A percentile compares a stretch with the other conserved stretches of the same genome.
Conservation (phyloP, 2,113 vertebrate species). For the Tylochromis polylepis region DNA sequence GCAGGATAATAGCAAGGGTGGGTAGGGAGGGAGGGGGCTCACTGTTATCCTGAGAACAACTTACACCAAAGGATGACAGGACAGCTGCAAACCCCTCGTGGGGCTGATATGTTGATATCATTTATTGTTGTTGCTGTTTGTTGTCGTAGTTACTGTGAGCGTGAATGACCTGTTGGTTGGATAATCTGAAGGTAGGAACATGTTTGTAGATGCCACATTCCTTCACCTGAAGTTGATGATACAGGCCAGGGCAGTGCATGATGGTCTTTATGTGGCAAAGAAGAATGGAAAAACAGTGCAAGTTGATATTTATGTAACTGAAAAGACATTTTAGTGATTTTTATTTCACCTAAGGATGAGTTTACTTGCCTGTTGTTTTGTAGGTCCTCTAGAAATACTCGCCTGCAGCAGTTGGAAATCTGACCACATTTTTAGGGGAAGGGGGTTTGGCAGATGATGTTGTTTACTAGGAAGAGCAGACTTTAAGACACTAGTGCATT, state of each 20-base stretch:
- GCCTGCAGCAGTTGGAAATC: background rate
- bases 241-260: background rate
- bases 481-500: background rate
- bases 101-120: background rate
- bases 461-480: background rate
- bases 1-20: conserved; percentile 2
- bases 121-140: background rate
- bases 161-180: background rate
- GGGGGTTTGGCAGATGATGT: background rate
- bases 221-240: background rate
- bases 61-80: background rate
- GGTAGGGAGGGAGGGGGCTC: background rate
- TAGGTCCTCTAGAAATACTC: background rate
- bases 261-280: background rate
- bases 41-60: background rate
- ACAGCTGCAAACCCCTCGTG: background rate
- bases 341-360: background rate
- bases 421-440: background rate
- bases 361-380: background rate
- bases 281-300: background rate
- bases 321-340: background rate
- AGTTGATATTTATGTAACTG: background rate
- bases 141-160: background rate
- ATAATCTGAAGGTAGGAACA: background rate
- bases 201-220: background rate